Conservation (phyloP, 2,113 vertebrate species). For the Phalacrocorax aristotelis region DNA sequence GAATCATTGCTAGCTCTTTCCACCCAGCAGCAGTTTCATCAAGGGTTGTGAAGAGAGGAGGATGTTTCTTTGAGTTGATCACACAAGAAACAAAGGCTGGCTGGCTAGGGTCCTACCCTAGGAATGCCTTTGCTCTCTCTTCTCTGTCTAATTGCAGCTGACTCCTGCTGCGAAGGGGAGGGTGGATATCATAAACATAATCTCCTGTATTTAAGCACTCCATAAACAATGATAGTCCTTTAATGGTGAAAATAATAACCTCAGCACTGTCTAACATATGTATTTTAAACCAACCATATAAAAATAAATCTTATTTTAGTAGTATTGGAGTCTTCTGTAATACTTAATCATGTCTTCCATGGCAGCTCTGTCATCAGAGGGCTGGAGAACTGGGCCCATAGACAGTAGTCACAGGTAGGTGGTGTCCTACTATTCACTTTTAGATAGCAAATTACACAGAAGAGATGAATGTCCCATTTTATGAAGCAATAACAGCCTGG, state of each 20-base stretch:
- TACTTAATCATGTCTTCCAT: not conserved
- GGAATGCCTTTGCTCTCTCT: not conserved
- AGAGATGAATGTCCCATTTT: slow-evolving; percentile 23
- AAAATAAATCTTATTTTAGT: slow-evolving; percentile 15
- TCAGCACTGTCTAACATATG: not conserved
- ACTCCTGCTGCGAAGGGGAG: not conserved
- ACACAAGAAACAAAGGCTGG: not conserved
- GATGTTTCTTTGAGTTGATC: not conserved
- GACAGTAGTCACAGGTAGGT: not conserved
- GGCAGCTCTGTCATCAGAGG: not conserved
- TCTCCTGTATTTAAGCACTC: not conserved
- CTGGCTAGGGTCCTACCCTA: not conserved
- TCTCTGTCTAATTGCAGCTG: not conserved
- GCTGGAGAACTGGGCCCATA: not conserved
- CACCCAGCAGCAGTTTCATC: not conserved
- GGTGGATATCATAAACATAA: not conserved
- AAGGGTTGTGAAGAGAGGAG: not conserved
- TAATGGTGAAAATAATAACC: not conserved
- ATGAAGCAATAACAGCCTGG: slow-evolving; percentile 16
- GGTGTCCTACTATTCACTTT: slow-evolving; percentile 27
- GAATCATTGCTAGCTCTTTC: not conserved
- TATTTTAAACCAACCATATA: not conserved
- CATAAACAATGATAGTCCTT: not conserved
- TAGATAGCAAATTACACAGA: slow-evolving; percentile 27
- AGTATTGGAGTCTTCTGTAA: not conserved